Percentiles rank a stretch among this genome's conserved stretches.
phyloP scores from a whole-genome alignment of 2,797 vertebrate species.

The Otus scops region DNA sequence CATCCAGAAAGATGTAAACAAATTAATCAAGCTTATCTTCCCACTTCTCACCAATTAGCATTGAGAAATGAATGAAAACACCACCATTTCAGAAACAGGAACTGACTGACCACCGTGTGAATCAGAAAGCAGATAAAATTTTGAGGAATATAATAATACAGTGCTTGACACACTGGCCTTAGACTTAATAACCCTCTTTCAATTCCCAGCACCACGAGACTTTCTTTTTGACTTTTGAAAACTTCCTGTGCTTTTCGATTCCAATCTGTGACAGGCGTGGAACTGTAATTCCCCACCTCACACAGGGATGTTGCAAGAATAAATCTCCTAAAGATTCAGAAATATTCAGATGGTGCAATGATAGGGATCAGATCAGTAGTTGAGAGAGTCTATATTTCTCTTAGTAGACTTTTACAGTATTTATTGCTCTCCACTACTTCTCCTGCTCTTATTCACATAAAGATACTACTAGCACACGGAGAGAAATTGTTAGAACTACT shows the following conservation, averaged over 20 bases:
- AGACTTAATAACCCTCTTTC: neutral
- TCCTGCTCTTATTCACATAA: neutral
- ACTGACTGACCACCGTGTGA: neutral
- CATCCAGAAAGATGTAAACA: neutral
- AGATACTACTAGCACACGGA: neutral
- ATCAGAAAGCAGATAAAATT: neutral
- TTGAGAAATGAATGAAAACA: neutral
- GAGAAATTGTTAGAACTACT: neutral
- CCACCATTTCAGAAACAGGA: neutral
- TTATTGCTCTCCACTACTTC: neutral
- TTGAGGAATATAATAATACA: neutral
- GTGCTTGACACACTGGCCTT: neutral
- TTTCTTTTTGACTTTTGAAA: neutral
- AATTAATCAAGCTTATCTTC: neutral
- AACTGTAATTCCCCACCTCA: neutral
- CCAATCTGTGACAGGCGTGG: accelerated
- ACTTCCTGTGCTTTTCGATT: neutral
- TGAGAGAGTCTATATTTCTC: neutral
- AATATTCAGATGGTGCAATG: neutral
- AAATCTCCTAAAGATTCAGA: neutral
- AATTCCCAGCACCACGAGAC: neutral
- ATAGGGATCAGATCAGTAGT: neutral
- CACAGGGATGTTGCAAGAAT: neutral
- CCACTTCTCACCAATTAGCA: neutral
- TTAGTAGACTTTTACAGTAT: neutral